Evolutionary conservation across 2,797 vertebrate species (phyloP).

Genomic region (Pipistrellus kuhlii): DNA sequence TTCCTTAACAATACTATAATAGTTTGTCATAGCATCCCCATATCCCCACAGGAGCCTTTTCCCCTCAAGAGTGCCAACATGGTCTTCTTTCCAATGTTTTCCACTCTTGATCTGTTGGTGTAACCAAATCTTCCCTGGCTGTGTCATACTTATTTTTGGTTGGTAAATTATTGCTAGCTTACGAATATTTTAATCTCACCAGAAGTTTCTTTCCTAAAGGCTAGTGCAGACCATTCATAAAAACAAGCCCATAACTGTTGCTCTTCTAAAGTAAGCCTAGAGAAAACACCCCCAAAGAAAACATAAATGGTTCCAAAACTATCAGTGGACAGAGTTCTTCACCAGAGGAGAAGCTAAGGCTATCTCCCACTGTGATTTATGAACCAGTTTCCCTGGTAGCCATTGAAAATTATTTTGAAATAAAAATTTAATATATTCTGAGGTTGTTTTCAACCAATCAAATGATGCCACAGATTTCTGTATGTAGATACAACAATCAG

Average conservation of each 20-base stretch:
- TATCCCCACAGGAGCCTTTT: not conserved
- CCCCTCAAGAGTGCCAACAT: not conserved
- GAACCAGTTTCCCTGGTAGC: not conserved
- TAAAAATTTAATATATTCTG: not conserved
- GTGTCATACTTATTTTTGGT: not conserved
- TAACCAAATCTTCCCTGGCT: not conserved
- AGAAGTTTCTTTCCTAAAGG: not conserved
- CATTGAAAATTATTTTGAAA: slow-evolving; percentile 5
- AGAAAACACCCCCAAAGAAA: not conserved
- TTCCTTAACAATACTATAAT: not conserved
- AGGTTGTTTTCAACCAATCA: not conserved
- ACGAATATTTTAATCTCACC: not conserved
- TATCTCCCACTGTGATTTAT: not conserved
- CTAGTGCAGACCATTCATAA: not conserved
- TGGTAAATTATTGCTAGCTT: not conserved
- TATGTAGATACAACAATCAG: not conserved
- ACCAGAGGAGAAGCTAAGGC: not conserved
- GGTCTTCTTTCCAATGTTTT: not conserved
- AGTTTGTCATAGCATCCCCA: not conserved
- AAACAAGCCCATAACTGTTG: not conserved
- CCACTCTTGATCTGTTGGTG: not conserved
- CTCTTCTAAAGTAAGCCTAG: not conserved
- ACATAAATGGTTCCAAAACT: not conserved
- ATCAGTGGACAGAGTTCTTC: not conserved
- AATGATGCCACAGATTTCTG: not conserved